Evolutionary conservation across 2,888 invertebrate genomes (phyloP).

Genomic region (Tetramorium bicarinatum): DNA sequence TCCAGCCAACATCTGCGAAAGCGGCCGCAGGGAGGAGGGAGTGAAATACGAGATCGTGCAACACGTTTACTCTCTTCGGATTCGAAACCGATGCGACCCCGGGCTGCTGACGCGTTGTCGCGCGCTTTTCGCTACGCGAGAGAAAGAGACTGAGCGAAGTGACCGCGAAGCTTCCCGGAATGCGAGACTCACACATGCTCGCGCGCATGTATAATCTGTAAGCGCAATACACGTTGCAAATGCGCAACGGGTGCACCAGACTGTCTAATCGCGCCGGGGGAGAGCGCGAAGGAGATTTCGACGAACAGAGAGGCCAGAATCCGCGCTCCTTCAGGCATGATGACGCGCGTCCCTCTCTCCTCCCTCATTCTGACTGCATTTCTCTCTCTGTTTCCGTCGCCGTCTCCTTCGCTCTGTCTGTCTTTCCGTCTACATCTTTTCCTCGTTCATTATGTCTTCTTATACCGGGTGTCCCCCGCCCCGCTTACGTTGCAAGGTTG

Average conservation of each 20-base stretch:
- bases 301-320: constrained; percentile 36
- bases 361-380: not conserved
- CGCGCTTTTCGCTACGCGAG: constrained; percentile 11
- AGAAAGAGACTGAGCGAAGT: not conserved
- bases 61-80: not conserved
- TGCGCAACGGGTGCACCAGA: constrained; percentile 51
- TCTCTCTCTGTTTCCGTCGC: not conserved
- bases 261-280: constrained; percentile 53
- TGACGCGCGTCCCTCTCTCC: constrained; percentile 10
- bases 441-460: constrained; percentile 11
- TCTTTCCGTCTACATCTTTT: not conserved
- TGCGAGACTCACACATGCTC: constrained; percentile 45
- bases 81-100: constrained; percentile 9
- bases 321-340: constrained; percentile 15
- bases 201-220: not conserved
- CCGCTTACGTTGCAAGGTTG: not conserved
- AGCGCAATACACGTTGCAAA: not conserved
- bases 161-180: constrained; percentile 63
- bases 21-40: not conserved
- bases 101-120: constrained; percentile 25
- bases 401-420: not conserved
- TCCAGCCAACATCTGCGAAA: not conserved
- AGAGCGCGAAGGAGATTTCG: constrained; percentile 44
- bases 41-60: not conserved
- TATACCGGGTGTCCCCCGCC: constrained; percentile 23